phyloP scores from a whole-genome alignment of 64 coral and sea anemone genomes.

The Stichodactyla helianthus region DNA sequence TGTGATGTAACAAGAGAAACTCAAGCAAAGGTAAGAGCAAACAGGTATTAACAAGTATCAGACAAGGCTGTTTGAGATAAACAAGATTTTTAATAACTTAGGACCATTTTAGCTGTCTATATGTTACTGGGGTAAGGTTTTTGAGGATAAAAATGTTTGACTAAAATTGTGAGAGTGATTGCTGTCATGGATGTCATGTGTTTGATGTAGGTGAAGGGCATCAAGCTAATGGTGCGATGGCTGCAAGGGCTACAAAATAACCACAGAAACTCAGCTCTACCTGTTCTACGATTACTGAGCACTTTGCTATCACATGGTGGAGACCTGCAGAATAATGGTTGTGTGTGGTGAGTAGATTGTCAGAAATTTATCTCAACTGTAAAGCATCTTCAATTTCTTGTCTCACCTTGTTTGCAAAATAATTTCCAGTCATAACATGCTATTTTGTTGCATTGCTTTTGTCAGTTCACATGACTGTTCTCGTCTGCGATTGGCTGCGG shows the following conservation, averaged over 20 bases:
- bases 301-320: constrained; percentile 37
- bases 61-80: neutral
- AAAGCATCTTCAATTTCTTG: no score
- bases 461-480: constrained; percentile 57
- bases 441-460: neutral
- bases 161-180: neutral
- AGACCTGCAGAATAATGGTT: constrained; percentile 51
- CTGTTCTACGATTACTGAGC: constrained; percentile 50
- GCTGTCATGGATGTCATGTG: neutral
- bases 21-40: constrained; percentile 50
- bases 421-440: neutral
- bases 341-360: constrained; percentile 43
- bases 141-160: neutral
- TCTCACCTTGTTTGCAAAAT: no score
- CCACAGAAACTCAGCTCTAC: constrained; percentile 43
- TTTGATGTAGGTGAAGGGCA: constrained; percentile 42
- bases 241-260: constrained; percentile 31
- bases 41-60: neutral
- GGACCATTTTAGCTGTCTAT: no score
- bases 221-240: constrained; percentile 57
- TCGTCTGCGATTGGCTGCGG: constrained; percentile 49
- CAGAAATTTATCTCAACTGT: neutral
- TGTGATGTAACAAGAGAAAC: constrained; percentile 57
- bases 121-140: no score
- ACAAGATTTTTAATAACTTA: neutral